Percentiles rank a stretch among this genome's conserved stretches.
phyloP scores from a whole-genome alignment of 2,888 invertebrate species.

The Steinernema carpocapsae region DNA sequence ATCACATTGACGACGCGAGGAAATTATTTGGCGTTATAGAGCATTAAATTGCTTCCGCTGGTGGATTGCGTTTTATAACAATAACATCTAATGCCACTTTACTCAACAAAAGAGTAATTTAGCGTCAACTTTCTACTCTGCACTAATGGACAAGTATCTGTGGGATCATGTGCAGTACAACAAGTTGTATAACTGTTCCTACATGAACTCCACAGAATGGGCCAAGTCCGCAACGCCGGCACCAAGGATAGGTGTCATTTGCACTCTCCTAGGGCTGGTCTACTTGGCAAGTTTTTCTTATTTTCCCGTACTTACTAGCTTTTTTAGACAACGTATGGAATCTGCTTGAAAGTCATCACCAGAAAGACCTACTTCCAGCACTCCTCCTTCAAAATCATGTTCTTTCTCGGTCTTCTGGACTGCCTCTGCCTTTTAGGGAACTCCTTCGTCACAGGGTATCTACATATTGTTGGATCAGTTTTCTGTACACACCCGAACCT shows the following conservation, averaged over 20 bases:
- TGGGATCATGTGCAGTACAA: background rate
- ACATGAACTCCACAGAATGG: background rate
- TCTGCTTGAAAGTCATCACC: background rate
- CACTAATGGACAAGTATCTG: background rate
- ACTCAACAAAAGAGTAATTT: too few species aligned
- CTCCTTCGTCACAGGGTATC: conserved; percentile 6
- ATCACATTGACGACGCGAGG: too few species aligned
- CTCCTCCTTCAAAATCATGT: conserved; percentile 16
- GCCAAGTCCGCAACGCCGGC: background rate
- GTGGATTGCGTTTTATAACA: too few species aligned
- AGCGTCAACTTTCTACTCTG: too few species aligned
- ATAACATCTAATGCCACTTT: too few species aligned
- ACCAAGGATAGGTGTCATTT: background rate
- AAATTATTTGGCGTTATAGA: too few species aligned
- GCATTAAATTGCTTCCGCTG: too few species aligned
- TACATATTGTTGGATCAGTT: background rate
- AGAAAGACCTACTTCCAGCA: background rate
- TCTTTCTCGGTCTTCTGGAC: conserved; percentile 8
- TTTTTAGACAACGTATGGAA: background rate
- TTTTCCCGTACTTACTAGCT: background rate
- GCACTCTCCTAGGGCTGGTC: background rate
- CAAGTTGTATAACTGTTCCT: background rate
- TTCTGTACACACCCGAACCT: background rate
- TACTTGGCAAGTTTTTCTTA: background rate
- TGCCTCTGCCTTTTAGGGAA: background rate